Evolutionary conservation across 2,797 vertebrate genomes (phyloP), one percentile per base, ranked within the genome.

Genomic region (Microctenopoma stevenorrisi): DNA sequence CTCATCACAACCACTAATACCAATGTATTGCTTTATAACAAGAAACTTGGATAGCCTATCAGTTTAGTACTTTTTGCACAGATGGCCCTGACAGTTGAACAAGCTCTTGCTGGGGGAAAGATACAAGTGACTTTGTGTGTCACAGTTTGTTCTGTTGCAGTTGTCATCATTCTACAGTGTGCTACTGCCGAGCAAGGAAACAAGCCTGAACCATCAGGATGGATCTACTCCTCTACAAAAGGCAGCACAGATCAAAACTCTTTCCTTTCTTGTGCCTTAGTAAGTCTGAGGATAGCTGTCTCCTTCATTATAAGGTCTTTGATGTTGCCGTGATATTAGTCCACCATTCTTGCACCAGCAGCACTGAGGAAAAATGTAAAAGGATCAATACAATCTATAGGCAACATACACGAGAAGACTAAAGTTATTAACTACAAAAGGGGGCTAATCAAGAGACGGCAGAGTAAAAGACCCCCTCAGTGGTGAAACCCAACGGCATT

Each of bases 341-440:
- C 63, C 64, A 64, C 81, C 48, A 14, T 78, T 86, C 53, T 69
- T 72, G 68, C 65, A 37, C 68, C 63, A 74, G 76, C 63, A 57
- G 68, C 78, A 85, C 83, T 80, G 68, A 53, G 44, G 82, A 87
- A 86, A 82, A 58, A 72, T 79, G 75, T 76, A 76, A 82, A 87
- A 70, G 80, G 78, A 90, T 92, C 91, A 33, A 91, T 93, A 87
- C 48, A 66, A 88, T 86, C 88, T 78, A 91, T 89, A 88, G 82
- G 82, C 63, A 82, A 87, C 87, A 89, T 68, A 84, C 88, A 83
- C 81, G 83, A 83, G 77, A 84, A 84, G 84, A 90, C 90, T 85
- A 91, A 89, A 86, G 70, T 37, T 84, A 88, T 94, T 90, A 91
- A 84, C 64, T 78, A 88, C 83, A 87, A 73, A 65, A 78, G 76